A percentile compares a stretch with the other conserved stretches of the same genome.
Conservation (phyloP, 2,113 vertebrate genomes). For the Romanogobio albipinnatus region DNA sequence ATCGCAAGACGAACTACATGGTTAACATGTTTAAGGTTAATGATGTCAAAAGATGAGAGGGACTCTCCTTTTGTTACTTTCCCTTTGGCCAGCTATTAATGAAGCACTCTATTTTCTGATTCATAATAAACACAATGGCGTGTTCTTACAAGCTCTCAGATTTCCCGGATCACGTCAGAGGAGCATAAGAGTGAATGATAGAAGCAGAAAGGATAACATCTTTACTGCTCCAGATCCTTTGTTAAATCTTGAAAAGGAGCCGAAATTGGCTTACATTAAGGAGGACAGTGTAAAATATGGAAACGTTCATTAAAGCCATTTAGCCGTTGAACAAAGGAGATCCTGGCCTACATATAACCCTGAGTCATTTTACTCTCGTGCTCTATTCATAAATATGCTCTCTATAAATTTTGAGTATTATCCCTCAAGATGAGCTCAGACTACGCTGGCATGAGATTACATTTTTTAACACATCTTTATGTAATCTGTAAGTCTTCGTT, state of each 20-base stretch:
- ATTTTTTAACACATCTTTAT: background rate
- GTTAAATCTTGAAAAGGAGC: constrained; percentile 34
- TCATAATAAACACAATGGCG: constrained; percentile 25
- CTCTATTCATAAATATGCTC: background rate
- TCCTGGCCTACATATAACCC: background rate
- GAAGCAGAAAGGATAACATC: constrained; percentile 32
- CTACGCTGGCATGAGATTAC: background rate
- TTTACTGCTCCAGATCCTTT: constrained; percentile 27
- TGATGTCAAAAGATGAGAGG: constrained; percentile 15
- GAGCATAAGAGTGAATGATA: background rate
- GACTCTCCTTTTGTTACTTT: constrained; percentile 10
- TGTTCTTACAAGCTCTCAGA: constrained; percentile 26
- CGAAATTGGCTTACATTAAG: constrained; percentile 33
- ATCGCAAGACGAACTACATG: background rate
- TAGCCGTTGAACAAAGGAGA: constrained; percentile 3
- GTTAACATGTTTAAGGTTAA: background rate
- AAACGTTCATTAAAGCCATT: constrained; percentile 29
- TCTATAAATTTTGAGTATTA: background rate
- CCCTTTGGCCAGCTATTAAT: constrained; percentile 21
- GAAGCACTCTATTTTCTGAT: constrained; percentile 3
- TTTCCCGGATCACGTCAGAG: constrained; percentile 33
- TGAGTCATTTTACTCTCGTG: background rate
- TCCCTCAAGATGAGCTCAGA: background rate
- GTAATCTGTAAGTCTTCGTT: background rate
- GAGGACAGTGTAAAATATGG: constrained; percentile 11